A percentile compares a stretch with the other conserved stretches of the same genome.
These are phyloP conservation scores for Polylopha cassiicola DNA, from an alignment of 2,888 invertebrate species.

Conservation along the genomic window DNA sequence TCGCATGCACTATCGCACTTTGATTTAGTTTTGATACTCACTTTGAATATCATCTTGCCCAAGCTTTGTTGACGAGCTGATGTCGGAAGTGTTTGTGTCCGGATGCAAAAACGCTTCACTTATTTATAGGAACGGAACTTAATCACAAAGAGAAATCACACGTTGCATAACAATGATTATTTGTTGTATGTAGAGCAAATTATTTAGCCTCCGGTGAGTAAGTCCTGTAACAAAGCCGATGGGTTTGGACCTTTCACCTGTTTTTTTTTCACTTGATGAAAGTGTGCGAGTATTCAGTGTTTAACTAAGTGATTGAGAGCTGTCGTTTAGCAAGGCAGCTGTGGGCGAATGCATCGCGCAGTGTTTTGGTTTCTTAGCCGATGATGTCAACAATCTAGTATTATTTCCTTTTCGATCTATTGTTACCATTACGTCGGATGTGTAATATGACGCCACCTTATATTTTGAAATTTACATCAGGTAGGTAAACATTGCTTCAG, in stretches of 20 bases:
- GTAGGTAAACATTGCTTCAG: not conserved
- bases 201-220: conserved; percentile 27
- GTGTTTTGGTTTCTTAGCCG: conserved; percentile 30
- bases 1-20: not conserved
- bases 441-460: not conserved
- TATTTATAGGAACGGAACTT: conserved; percentile 35
- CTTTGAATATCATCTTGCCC: conserved; percentile 34
- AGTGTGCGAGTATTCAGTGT: conserved; percentile 28
- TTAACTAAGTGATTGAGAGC: conserved; percentile 25
- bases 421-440: conserved; percentile 8
- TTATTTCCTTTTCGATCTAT: conserved; percentile 10
- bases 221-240: conserved; percentile 35
- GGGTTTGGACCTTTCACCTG: conserved; percentile 36
- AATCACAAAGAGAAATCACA: conserved; percentile 42
- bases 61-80: conserved; percentile 27
- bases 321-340: conserved; percentile 13
- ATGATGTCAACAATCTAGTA: conserved; percentile 35
- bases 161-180: conserved; percentile 37
- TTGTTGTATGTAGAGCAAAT: conserved; percentile 34
- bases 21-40: conserved; percentile 30
- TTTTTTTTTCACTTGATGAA: conserved; percentile 26
- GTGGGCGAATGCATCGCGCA: conserved; percentile 14
- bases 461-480: too few relatives aligned
- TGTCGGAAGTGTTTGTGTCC: conserved; percentile 36
- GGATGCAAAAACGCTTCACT: conserved; percentile 37